Conservation (phyloP, 2,888 invertebrate genomes). For the Tipula unca region DNA sequence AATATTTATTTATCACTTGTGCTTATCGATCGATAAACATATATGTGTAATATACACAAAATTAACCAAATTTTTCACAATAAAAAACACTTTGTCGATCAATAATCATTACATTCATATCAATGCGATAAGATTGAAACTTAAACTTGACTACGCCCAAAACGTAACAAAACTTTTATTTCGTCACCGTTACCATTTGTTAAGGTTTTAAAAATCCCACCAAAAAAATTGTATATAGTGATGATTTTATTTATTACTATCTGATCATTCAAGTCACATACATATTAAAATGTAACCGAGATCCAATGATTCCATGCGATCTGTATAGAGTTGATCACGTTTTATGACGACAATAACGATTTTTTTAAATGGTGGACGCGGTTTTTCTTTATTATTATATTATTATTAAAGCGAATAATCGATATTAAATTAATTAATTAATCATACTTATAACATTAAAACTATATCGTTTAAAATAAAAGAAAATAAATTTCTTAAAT, state of each 20-base stretch:
- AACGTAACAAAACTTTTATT: neutral
- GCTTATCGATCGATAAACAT: neutral
- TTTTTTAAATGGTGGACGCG: neutral
- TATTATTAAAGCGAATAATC: neutral
- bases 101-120: neutral
- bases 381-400: neutral
- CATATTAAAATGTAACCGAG: neutral
- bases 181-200: neutral
- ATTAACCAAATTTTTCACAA: neutral
- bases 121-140: neutral
- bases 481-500: neutral
- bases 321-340: neutral
- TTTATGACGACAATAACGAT: neutral
- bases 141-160: conserved; percentile 14
- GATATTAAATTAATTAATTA: neutral
- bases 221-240: neutral
- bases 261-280: neutral
- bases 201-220: neutral
- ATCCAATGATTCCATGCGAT: neutral
- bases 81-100: conserved; percentile 14
- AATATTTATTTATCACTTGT: neutral
- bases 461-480: conserved; percentile 14
- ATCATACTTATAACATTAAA: neutral
- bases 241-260: neutral
- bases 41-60: neutral